A percentile compares a stretch with the other conserved stretches of the same genome.
Conservation (phyloP, 2,113 vertebrate species). For the Colius striatus region DNA sequence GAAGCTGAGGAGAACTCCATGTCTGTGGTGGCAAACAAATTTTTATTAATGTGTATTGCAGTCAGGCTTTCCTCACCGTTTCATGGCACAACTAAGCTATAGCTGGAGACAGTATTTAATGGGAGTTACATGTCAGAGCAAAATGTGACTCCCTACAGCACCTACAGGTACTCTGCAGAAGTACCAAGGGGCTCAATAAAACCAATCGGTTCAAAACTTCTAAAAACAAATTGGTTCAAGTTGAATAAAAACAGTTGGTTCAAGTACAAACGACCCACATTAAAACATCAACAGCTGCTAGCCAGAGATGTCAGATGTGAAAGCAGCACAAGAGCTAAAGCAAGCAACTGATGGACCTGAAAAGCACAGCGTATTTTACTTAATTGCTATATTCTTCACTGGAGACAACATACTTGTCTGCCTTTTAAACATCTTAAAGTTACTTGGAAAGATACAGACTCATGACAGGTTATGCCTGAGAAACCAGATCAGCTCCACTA, state of each 20-base stretch:
- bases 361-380: not conserved
- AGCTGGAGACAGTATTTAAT: slow-evolving; percentile 44
- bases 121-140: slow-evolving; percentile 31
- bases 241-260: not conserved
- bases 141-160: not conserved
- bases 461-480: slow-evolving; percentile 47
- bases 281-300: slow-evolving; percentile 25
- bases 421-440: slow-evolving; percentile 14
- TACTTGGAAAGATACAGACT: slow-evolving; percentile 24
- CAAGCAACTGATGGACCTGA: slow-evolving; percentile 32
- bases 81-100: slow-evolving; percentile 62
- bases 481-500: slow-evolving; percentile 53
- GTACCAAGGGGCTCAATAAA: slow-evolving; percentile 18
- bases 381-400: slow-evolving; percentile 22
- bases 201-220: not conserved
- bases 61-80: slow-evolving; percentile 48
- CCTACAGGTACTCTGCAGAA: not conserved
- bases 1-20: slow-evolving; percentile 93
- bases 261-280: not conserved
- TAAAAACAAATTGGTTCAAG: not conserved
- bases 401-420: slow-evolving; percentile 32
- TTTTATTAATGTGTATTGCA: slow-evolving; percentile 78
- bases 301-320: slow-evolving; percentile 23
- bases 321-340: slow-evolving; percentile 36
- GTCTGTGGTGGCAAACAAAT: slow-evolving; percentile 99